phyloP scores from a whole-genome alignment of 1,140 invertebrate species.

The Stenopsyche tienmushanensis region DNA sequence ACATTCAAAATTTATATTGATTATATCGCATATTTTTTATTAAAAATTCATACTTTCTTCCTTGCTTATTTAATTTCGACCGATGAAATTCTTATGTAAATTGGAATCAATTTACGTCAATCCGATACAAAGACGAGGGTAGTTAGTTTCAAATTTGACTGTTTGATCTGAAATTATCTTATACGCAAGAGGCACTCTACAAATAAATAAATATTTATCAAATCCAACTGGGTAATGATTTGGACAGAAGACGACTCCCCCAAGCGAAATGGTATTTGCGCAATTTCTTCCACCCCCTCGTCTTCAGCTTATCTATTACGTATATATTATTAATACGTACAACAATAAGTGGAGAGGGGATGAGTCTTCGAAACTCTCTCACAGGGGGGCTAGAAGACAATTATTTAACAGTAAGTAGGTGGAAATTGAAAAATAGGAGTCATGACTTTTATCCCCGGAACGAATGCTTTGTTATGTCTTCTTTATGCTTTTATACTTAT shows the following conservation, averaged over 20 bases:
- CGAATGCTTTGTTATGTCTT: background rate
- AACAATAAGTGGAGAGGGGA: conserved; percentile 25
- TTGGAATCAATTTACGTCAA: too few species aligned
- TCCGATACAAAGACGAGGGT: too few species aligned
- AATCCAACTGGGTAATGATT: background rate
- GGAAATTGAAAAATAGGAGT: conserved; percentile 42
- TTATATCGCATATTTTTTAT: too few species aligned
- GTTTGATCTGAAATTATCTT: too few species aligned
- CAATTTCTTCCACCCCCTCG: conserved; percentile 25
- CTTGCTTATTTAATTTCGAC: too few species aligned
- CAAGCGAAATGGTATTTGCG: conserved; percentile 16
- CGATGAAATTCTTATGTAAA: too few species aligned
- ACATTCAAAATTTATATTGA: too few species aligned
- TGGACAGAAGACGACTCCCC: background rate
- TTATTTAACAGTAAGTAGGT: conserved; percentile 42
- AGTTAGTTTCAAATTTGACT: too few species aligned
- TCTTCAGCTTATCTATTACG: conserved; percentile 39
- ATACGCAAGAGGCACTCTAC: too few species aligned
- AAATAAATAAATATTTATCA: too few species aligned
- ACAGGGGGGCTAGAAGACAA: conserved; percentile 30
- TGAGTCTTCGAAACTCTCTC: conserved; percentile 16
- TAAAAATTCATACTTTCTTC: too few species aligned
- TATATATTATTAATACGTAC: conserved; percentile 39
- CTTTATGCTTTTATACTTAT: too few species aligned
- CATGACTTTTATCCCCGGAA: conserved; percentile 39